phyloP scores from a whole-genome alignment of 2,888 invertebrate species.

The Acrobasis suavella region DNA sequence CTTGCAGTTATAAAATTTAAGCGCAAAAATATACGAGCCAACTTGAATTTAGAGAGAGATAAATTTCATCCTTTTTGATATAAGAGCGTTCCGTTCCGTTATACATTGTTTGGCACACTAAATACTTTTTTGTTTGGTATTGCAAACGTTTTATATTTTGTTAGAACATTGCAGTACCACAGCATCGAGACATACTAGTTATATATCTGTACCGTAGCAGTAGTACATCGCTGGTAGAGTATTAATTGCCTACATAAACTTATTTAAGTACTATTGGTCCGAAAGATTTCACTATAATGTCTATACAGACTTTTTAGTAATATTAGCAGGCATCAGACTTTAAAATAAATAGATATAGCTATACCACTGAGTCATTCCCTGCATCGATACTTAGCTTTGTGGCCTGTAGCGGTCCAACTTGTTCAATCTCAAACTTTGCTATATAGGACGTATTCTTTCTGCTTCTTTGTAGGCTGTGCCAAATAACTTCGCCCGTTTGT shows the following conservation, averaged over 20 bases:
- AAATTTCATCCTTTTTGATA: slow-evolving; percentile 13
- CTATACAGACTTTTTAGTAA: no score
- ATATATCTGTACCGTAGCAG: no score
- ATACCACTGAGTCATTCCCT: neutral
- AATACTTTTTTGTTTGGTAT: neutral
- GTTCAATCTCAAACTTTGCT: slow-evolving; percentile 16
- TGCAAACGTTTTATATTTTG: neutral
- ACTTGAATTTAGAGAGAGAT: slow-evolving; percentile 9
- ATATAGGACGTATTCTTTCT: slow-evolving; percentile 4
- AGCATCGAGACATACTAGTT: no score
- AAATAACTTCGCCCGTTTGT: slow-evolving; percentile 12
- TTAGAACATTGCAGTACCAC: neutral
- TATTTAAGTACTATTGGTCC: neutral
- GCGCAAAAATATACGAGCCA: slow-evolving; percentile 13
- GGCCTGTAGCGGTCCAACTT: neutral
- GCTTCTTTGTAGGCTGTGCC: slow-evolving; percentile 6
- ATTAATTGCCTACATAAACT: neutral
- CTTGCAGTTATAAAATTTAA: slow-evolving; percentile 18
- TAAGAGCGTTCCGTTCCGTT: neutral
- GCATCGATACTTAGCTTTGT: neutral
- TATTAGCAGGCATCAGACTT: no score
- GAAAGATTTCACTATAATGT: neutral
- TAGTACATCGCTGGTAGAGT: no score
- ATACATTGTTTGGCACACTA: neutral
- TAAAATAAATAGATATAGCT: no score